Evolutionary conservation across 2,113 vertebrate genomes (phyloP), one percentile per base, ranked within the genome.

Genomic region (Sminthopsis crassicaudata): DNA sequence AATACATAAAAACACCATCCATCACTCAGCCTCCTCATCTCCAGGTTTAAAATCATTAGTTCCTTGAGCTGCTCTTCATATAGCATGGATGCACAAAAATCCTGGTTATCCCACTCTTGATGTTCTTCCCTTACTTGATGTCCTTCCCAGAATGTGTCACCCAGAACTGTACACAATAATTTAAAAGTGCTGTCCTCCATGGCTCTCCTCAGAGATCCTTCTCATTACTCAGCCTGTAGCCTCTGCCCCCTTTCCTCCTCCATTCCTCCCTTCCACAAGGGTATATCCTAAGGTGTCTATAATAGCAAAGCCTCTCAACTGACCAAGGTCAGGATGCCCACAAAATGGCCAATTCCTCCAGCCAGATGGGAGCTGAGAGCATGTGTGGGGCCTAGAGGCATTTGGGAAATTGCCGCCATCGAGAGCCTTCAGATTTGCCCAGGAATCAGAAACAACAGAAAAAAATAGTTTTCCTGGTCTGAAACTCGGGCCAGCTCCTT

Each of bases 401-500:
- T 96, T 95, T 97, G 90, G 95, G 90, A 96, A 89, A 88, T 97
- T 97, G 97, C 97, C 96, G 96, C 95, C 96, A 95, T 42, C 95
- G 94, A 94, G 96, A 97, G 96, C 97, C 96, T 95, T 94, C 94
- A 91, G 93, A 96, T 97, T 92, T 27, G 19, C 96, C 95, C 96
- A 95, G 97, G 95, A 98, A 93, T 96, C 97, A 98, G 98, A 98
- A 98, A 97, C 90, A 97, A 96, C 60, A 84, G 42, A 19, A 84
- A 92, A 96, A 97, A 96, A 92, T 96, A 93, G 94, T 91, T 97
- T 98, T 92, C 76, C 8, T 19, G 26, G 97, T 96, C 93, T 96
- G 97, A 97, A 98, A 98, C 98, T 98, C 97, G 42, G 53, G 89
- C 42, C 67, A 96, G 55, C 92, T 53, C 92, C 46, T 98, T 98